phyloP scores from a whole-genome alignment of 2,797 vertebrate species.

The Acanthopagrus latus region DNA sequence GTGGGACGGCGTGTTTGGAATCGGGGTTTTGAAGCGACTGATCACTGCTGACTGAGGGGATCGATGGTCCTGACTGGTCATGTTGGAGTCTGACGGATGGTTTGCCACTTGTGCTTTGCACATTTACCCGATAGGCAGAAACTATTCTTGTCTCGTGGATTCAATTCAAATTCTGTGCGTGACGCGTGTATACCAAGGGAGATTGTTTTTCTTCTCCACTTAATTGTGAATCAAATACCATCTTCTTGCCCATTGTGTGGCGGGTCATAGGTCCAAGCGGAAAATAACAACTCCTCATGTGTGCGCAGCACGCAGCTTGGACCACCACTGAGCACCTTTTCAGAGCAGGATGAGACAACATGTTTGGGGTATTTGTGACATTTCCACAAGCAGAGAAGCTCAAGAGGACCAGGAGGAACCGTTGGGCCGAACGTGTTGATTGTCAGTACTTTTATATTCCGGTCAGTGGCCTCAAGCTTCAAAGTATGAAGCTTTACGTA shows the following conservation, averaged over 20 bases:
- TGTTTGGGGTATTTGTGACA: slow-evolving; percentile 59
- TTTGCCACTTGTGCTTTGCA: slow-evolving; percentile 58
- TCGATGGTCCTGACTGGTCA: slow-evolving; percentile 62
- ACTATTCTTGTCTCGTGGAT: slow-evolving; percentile 11
- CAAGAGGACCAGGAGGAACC: slow-evolving; percentile 21
- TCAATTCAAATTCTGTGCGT: slow-evolving; percentile 2
- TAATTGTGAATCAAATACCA: slow-evolving; percentile 41
- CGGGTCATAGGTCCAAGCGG: slow-evolving; percentile 38
- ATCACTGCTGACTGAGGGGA: slow-evolving; percentile 77
- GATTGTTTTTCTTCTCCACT: slow-evolving; percentile 3
- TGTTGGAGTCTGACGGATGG: slow-evolving; percentile 66
- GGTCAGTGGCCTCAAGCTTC: too few relatives aligned
- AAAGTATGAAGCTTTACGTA: too few relatives aligned
- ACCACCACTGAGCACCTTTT: slow-evolving; percentile 25
- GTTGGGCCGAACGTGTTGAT: slow-evolving; percentile 1
- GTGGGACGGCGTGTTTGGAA: slow-evolving; percentile 28
- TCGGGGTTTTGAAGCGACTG: slow-evolving; percentile 53
- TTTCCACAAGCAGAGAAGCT: slow-evolving; percentile 47
- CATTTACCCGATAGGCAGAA: slow-evolving; percentile 41
- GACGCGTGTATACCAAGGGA: not conserved
- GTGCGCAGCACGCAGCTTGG: slow-evolving; percentile 14
- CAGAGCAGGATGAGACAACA: slow-evolving; percentile 28
- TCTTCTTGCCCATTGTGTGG: slow-evolving; percentile 2
- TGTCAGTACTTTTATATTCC: not conserved
- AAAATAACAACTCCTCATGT: slow-evolving; percentile 39